These are phyloP conservation scores for Sebastes goodei DNA, from an alignment of 2,797 vertebrate genomes.

Conservation along the genomic window DNA sequence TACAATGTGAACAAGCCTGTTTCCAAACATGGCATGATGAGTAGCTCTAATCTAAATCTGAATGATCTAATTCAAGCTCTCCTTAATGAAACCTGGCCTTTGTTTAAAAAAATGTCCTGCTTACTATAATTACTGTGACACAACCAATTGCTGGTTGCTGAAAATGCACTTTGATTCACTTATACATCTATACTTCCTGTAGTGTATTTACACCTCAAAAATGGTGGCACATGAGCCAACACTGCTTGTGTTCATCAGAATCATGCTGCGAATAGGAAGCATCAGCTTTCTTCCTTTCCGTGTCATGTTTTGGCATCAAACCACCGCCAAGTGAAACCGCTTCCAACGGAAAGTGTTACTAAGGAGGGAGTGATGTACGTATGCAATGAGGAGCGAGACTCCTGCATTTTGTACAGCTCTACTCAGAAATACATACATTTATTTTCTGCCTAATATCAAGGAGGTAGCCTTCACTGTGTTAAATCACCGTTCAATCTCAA, in stretches of 20 bases:
- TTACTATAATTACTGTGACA: slow-evolving; percentile 32
- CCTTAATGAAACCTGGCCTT: slow-evolving; percentile 1
- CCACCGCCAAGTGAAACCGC: not conserved
- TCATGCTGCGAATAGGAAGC: not conserved
- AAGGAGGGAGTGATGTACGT: not conserved
- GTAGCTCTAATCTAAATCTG: slow-evolving; percentile 9
- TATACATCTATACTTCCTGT: not conserved
- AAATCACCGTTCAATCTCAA: slow-evolving; percentile 6
- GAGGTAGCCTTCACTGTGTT: not conserved
- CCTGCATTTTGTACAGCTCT: not conserved
- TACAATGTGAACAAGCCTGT: not conserved
- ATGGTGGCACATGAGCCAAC: slow-evolving; percentile 8
- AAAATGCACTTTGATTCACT: slow-evolving; percentile 14
- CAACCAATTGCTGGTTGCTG: not conserved
- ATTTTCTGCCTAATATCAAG: not conserved
- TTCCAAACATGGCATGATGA: slow-evolving; percentile 4
- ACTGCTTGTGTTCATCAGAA: slow-evolving; percentile 19
- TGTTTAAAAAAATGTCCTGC: not conserved
- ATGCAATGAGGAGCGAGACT: not conserved
- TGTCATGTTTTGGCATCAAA: slow-evolving; percentile 15
- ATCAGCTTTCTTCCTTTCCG: slow-evolving; percentile 4
- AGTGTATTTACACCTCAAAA: slow-evolving; percentile 18
- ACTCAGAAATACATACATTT: not conserved
- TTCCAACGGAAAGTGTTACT: not conserved
- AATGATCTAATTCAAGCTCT: slow-evolving; percentile 30